Conservation (phyloP, 2,888 invertebrate genomes). For the Diloba caeruleocephala region DNA sequence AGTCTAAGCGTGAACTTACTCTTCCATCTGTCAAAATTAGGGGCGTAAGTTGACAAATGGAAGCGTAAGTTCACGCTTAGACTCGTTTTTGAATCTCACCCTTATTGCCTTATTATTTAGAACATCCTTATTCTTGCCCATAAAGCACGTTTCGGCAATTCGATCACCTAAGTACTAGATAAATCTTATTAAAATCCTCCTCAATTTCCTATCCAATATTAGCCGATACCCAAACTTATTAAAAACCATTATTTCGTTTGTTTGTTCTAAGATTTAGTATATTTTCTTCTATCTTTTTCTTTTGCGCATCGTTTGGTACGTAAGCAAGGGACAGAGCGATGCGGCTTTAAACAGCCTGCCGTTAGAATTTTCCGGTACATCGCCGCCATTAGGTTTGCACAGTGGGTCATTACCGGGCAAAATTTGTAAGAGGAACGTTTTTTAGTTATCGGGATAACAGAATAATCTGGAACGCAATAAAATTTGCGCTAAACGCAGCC, state of each 20-base stretch:
- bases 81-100: too few species aligned
- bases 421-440: conserved; percentile 54
- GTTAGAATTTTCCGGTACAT: conserved; percentile 47
- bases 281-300: conserved; percentile 28
- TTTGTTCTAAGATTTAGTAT: conserved; percentile 2
- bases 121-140: not conserved
- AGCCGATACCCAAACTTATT: conserved; percentile 1
- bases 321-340: conserved; percentile 38
- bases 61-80: too few species aligned
- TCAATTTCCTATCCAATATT: conserved; percentile 7
- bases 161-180: not conserved
- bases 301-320: conserved; percentile 24
- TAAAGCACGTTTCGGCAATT: conserved; percentile 17
- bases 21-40: too few species aligned
- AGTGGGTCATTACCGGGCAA: conserved; percentile 51
- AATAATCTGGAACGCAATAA: conserved; percentile 22
- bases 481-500: conserved; percentile 28
- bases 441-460: conserved; percentile 38
- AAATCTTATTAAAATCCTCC: conserved; percentile 6
- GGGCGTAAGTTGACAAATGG: too few species aligned
- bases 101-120: too few species aligned
- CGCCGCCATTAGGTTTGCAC: conserved; percentile 44
- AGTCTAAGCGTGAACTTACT: too few species aligned
- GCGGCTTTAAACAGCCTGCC: conserved; percentile 37
- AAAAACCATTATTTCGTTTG: conserved; percentile 9